Evolutionary conservation across 2,797 vertebrate genomes (phyloP).

Genomic region (Acipenser transmontanus): DNA sequence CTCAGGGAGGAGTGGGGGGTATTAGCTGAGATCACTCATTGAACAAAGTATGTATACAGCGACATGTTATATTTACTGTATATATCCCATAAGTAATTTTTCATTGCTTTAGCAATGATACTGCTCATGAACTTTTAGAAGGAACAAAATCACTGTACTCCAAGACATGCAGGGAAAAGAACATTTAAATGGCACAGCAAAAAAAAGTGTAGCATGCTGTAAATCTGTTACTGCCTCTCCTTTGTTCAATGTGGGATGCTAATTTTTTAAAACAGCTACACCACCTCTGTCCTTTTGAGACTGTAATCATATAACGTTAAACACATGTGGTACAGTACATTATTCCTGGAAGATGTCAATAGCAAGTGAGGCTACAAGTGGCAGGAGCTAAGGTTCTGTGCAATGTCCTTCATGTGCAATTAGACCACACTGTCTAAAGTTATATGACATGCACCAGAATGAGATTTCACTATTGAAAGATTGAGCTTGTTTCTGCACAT

Average conservation of each 20-base stretch:
- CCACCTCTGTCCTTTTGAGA: slow-evolving; percentile 30
- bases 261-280: slow-evolving; percentile 1
- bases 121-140: no score
- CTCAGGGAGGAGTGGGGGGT: no score
- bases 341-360: slow-evolving; percentile 62
- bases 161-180: no score
- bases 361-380: slow-evolving; percentile 55
- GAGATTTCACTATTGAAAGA: slow-evolving; percentile 68
- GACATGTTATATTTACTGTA: no score
- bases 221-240: background rate
- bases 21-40: no score
- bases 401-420: slow-evolving; percentile 61
- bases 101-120: no score
- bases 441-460: slow-evolving; percentile 72
- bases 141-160: no score
- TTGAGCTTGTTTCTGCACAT: slow-evolving; percentile 55
- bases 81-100: no score
- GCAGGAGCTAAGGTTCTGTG: slow-evolving; percentile 56
- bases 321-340: slow-evolving; percentile 31
- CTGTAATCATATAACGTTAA: slow-evolving; percentile 41
- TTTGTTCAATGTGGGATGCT: background rate
- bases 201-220: background rate
- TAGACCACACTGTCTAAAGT: slow-evolving; percentile 67
- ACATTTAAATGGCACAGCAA: background rate
- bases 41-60: no score